Evolutionary conservation across 2,888 invertebrate genomes (phyloP).

Genomic region (Eumacrocentrus americanus): DNA sequence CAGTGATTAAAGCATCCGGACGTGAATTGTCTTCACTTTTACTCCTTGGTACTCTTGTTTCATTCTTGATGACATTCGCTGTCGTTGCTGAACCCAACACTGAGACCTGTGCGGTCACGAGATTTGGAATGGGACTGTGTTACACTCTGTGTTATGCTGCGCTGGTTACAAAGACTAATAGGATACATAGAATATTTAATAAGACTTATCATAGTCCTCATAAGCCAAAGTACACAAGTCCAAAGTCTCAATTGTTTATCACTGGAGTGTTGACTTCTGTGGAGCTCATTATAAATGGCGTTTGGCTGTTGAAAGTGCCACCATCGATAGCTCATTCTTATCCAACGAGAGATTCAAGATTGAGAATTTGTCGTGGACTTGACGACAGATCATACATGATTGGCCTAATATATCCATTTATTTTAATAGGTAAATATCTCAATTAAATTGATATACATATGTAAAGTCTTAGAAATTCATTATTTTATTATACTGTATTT

Average conservation of each 20-base stretch:
- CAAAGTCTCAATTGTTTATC: constrained; percentile 63
- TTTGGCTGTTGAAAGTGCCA: constrained; percentile 63
- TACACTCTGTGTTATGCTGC: constrained; percentile 66
- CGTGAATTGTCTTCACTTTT: constrained; percentile 64
- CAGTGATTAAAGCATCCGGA: constrained; percentile 66
- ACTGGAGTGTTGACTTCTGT: constrained; percentile 62
- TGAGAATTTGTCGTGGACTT: constrained; percentile 61
- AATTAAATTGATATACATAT: constrained; percentile 1
- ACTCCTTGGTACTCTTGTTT: constrained; percentile 63
- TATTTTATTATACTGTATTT: not conserved
- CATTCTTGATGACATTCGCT: constrained; percentile 64
- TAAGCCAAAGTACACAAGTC: constrained; percentile 62
- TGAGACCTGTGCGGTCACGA: constrained; percentile 62
- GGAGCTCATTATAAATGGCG: constrained; percentile 62
- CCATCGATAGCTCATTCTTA: constrained; percentile 59
- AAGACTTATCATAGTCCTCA: constrained; percentile 52
- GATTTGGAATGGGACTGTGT: constrained; percentile 65
- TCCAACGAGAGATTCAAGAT: constrained; percentile 55
- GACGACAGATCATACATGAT: constrained; percentile 63
- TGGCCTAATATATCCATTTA: constrained; percentile 64
- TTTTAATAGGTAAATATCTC: constrained; percentile 60
- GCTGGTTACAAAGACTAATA: constrained; percentile 65
- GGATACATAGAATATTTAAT: constrained; percentile 66
- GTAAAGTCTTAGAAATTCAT: not conserved
- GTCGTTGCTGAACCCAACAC: constrained; percentile 63